Base-by-base conservation (phyloP, 2,113 vertebrate species). In the Nerophis lumbriciformis region DNA sequence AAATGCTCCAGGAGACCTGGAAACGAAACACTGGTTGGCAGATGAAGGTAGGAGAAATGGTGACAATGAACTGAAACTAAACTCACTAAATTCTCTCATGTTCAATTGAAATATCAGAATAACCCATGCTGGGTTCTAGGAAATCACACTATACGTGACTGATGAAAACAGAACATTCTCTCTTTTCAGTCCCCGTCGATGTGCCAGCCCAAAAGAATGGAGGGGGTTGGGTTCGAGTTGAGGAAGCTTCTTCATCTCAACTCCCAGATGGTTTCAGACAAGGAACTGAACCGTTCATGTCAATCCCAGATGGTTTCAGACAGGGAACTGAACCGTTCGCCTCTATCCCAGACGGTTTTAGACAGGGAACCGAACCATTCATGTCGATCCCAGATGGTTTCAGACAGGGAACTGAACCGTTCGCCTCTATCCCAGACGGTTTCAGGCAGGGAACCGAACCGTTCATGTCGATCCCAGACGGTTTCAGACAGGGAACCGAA, bases 401-500 rank as follows among this genome's bases (percentile, higher is more conserved):
- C 1, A 76, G 65, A 0, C 75, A 78, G 60, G 75, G 68, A 51
- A 73, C 69, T 0, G 68, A 80, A 39, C 71, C 63, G 0, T 15
- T 0, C 3, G 0, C 45, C 47, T 5, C 5, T 0, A 1, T 81
- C n/a, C 66, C 28, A 19, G 55, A 9, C 4, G 72, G 44, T 39
- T 76, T 61, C 6, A 73, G 6, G 2, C 73, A 67, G 35, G 78
- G 65, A 69, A 61, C 56, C 0, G 66, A 77, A 53, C 72, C 64
- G 0, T 0, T 4, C 0, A 14, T 4, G 35, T 28, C n/a, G 0
- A 54, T 74, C 5, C 63, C 59, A 54, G 66, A 48, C 0, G 70
- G 71, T 57, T 80, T 80, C 8, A 84, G 75, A n/a, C 81, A 82
- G 73, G 87, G 85, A 58, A 87, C 83, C 0, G 59, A 88, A 78